Evolutionary conservation across 2,797 vertebrate species (phyloP).

Genomic region (Leptodactylus fallax): DNA sequence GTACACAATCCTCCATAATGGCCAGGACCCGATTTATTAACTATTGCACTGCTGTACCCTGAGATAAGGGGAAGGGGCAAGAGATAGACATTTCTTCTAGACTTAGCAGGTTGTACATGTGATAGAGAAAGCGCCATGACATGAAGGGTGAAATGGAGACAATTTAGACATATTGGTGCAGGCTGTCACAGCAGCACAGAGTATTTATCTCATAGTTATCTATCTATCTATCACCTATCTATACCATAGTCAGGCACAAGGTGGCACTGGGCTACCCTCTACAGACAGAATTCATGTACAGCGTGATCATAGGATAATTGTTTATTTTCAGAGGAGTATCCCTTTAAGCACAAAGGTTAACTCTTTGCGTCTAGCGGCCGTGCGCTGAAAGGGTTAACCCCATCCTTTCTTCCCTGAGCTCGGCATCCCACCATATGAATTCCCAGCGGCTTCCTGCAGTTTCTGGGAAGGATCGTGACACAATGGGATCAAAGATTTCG

Average conservation of each 20-base stretch:
- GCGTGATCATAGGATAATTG: not conserved
- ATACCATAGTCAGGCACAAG: not conserved
- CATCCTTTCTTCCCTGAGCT: not conserved
- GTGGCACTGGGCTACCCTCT: not conserved
- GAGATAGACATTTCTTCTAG: not conserved
- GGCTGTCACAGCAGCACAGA: not conserved
- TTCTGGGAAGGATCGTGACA: slow-evolving; percentile 39
- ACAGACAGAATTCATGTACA: too few species aligned
- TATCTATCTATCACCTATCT: not conserved
- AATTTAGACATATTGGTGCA: not conserved
- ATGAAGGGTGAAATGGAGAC: not conserved
- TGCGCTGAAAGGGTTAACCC: not conserved
- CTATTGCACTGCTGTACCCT: not conserved
- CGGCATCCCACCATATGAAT: not conserved
- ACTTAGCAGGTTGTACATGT: not conserved
- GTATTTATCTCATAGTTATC: not conserved
- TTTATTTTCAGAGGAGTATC: not conserved
- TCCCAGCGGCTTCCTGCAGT: slow-evolving; percentile 44
- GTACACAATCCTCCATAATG: not conserved
- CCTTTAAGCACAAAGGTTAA: not conserved
- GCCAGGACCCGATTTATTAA: not conserved
- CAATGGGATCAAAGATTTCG: slow-evolving; percentile 54
- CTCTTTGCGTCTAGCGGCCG: not conserved
- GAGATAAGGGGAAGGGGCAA: not conserved
- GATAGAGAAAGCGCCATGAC: not conserved